A percentile compares a stretch with the other conserved stretches of the same genome.
Conservation (phyloP, 2,888 invertebrate species). For the Eretmocerus hayati region DNA sequence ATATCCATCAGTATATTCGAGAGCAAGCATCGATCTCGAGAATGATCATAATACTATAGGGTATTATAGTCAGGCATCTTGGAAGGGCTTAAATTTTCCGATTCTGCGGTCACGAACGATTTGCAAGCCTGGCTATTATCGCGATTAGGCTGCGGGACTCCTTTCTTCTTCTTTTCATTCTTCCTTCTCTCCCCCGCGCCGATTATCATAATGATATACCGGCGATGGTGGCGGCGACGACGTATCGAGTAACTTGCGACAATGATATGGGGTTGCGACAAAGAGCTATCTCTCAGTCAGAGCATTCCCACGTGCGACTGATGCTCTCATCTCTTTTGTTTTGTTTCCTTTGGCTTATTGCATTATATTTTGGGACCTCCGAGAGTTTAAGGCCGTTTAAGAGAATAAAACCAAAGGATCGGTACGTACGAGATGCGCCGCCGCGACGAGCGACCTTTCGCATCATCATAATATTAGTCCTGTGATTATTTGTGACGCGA, state of each 20-base stretch:
- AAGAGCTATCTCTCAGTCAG: neutral
- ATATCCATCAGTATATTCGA: no score
- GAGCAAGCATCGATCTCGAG: no score
- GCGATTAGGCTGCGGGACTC: constrained; percentile 40
- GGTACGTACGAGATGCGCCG: no score
- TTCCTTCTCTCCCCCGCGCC: constrained; percentile 28
- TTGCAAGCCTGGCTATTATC: constrained; percentile 35
- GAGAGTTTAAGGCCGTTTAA: constrained; percentile 17
- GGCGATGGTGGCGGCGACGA: constrained; percentile 12
- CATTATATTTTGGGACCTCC: neutral
- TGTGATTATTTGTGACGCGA: constrained; percentile 9
- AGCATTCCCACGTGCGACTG: constrained; percentile 15
- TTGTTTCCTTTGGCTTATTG: neutral
- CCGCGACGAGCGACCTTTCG: constrained; percentile 27
- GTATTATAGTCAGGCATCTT: no score
- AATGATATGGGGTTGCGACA: constrained; percentile 36
- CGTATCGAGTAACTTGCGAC: constrained; percentile 40
- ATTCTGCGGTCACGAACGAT: constrained; percentile 44
- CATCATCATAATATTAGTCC: constrained; percentile 13
- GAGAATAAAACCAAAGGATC: no score
- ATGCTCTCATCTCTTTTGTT: neutral
- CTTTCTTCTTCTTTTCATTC: no score
- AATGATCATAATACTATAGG: no score
- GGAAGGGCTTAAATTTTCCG: constrained; percentile 27
- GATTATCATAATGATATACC: constrained; percentile 45